Conservation (phyloP, 2,113 vertebrate species). For the Hydropotes inermis region DNA sequence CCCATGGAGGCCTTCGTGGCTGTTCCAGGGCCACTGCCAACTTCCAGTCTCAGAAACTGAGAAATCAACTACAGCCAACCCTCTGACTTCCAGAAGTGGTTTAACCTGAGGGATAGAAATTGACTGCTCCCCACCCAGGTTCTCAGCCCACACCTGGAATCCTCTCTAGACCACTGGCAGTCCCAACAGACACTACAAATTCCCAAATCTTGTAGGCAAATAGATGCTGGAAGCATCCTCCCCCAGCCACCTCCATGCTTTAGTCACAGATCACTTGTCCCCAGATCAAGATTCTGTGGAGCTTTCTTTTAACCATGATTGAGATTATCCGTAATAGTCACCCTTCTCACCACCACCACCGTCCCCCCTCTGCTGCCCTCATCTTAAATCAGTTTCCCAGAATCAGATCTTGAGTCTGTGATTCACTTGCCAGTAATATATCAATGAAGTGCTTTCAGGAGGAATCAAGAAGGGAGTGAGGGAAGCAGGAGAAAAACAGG, state of each 20-base stretch:
- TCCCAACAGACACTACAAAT: not conserved
- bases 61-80: not conserved
- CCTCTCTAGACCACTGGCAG: not conserved
- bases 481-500: not conserved
- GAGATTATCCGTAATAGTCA: not conserved
- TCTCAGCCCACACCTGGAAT: not conserved
- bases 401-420: not conserved
- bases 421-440: not conserved
- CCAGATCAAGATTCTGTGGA: not conserved
- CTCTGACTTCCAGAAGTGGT: not conserved
- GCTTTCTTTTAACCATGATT: not conserved
- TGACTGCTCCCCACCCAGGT: not conserved
- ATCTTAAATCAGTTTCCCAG: not conserved
- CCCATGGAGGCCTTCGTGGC: not conserved
- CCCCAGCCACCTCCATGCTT: not conserved
- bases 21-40: not conserved
- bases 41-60: not conserved
- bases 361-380: not conserved
- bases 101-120: not conserved
- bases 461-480: not conserved
- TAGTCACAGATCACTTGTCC: not conserved
- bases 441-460: not conserved
- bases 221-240: not conserved
- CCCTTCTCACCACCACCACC: not conserved
- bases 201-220: not conserved